Percentiles rank a stretch among this genome's conserved stretches.
These are phyloP conservation scores for Siniperca obscura DNA, from an alignment of 2,797 vertebrate genomes.

Conservation along the genomic window DNA sequence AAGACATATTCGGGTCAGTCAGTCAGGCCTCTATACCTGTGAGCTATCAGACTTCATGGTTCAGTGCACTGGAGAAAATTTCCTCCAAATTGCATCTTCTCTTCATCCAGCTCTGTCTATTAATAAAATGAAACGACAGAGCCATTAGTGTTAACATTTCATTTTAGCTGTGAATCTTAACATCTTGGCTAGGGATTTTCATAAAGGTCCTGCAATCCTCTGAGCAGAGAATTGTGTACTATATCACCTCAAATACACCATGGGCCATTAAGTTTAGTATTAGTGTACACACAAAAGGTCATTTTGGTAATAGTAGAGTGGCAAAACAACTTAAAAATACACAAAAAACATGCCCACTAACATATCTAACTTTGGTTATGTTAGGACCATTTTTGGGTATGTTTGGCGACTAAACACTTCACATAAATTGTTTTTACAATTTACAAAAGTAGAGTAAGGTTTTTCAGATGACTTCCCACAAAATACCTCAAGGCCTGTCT, in stretches of 20 bases:
- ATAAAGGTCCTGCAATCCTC: slow-evolving; percentile 1
- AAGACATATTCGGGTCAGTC: slow-evolving; percentile 28
- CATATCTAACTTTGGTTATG: not conserved
- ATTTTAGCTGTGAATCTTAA: slow-evolving; percentile 22
- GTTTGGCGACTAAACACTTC: not conserved
- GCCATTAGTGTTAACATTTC: slow-evolving; percentile 14
- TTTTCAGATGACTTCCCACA: slow-evolving; percentile 16
- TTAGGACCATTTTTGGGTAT: not conserved
- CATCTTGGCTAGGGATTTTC: not conserved
- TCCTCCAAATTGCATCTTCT: slow-evolving; percentile 16
- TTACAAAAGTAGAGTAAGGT: slow-evolving; percentile 7
- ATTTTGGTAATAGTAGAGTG: not conserved
- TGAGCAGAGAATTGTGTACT: not conserved
- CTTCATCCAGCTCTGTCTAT: not conserved
- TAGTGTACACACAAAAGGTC: slow-evolving; percentile 25
- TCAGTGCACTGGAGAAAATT: slow-evolving; percentile 5
- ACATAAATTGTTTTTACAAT: not conserved
- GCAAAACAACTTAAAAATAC: slow-evolving; percentile 20
- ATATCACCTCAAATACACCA: slow-evolving; percentile 10
- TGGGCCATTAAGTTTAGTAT: slow-evolving; percentile 7
- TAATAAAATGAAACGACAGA: slow-evolving; percentile 2
- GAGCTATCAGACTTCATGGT: slow-evolving; percentile 6
- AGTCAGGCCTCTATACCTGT: slow-evolving; percentile 20
- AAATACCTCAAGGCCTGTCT: not conserved
- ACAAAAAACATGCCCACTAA: not conserved